phyloP scores from a whole-genome alignment of 2,797 vertebrate genomes.

The Scolopax rusticola region DNA sequence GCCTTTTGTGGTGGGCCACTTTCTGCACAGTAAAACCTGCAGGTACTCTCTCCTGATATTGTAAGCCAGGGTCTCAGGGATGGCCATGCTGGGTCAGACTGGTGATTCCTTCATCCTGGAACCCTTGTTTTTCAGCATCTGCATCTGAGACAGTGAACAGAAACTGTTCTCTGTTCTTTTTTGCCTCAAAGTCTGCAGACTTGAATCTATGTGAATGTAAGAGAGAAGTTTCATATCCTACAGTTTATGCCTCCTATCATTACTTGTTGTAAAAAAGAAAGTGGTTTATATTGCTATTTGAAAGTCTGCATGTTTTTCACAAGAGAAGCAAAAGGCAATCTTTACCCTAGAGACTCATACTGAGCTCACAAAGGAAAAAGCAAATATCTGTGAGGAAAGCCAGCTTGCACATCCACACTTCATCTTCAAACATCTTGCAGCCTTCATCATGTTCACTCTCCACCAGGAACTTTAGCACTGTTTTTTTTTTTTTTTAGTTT shows the following conservation, averaged over 20 bases:
- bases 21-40: not conserved
- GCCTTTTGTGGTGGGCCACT: not conserved
- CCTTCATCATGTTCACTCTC: not conserved
- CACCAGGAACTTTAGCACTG: not conserved
- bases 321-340: not conserved
- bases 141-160: not conserved
- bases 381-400: not conserved
- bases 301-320: not conserved
- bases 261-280: not conserved
- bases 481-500: not conserved
- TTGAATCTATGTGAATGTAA: not conserved
- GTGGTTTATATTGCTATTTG: not conserved
- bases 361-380: not conserved
- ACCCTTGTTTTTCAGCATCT: not conserved
- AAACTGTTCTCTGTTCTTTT: not conserved
- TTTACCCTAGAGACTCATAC: not conserved
- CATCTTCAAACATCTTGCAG: not conserved
- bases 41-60: accelerated
- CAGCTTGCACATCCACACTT: not conserved
- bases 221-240: not conserved
- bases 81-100: accelerated
- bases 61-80: not conserved
- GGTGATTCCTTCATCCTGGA: not conserved
- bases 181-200: not conserved
- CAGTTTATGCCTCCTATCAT: not conserved